Percentiles rank a stretch among this genome's conserved stretches.
phyloP scores from a whole-genome alignment of 2,113 vertebrate genomes.

The Bubalus kerabau region DNA sequence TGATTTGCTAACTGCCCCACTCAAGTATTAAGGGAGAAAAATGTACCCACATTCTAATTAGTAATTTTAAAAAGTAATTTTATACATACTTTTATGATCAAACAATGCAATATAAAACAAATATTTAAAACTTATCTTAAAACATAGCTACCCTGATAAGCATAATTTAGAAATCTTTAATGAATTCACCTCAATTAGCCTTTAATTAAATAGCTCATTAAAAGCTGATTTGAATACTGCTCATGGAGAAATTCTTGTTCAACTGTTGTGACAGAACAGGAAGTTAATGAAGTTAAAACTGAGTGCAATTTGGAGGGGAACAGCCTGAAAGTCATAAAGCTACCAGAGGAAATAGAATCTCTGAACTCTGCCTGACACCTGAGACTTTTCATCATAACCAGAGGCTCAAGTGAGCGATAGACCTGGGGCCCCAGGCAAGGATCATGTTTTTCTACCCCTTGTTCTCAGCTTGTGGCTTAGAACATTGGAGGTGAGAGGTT shows the following conservation, averaged over 20 bases:
- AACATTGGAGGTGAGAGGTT: neutral
- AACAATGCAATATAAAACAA: conserved; percentile 79
- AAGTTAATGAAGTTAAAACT: conserved; percentile 81
- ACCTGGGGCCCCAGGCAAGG: neutral
- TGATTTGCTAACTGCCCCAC: conserved; percentile 60
- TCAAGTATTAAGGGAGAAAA: conserved; percentile 59
- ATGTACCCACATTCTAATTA: conserved; percentile 65
- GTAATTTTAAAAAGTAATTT: conserved; percentile 77
- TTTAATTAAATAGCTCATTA: conserved; percentile 90
- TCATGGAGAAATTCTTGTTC: conserved; percentile 80
- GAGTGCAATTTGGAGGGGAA: conserved; percentile 71
- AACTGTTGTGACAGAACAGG: conserved; percentile 77
- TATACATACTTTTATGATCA: conserved; percentile 79
- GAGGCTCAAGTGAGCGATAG: neutral
- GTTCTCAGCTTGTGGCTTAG: neutral
- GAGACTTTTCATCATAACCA: neutral
- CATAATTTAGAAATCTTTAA: conserved; percentile 85
- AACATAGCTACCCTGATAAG: conserved; percentile 79
- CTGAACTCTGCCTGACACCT: conserved; percentile 36
- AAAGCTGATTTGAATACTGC: conserved; percentile 84
- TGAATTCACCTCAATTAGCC: conserved; percentile 92
- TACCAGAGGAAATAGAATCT: conserved; percentile 51
- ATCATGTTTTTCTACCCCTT: neutral
- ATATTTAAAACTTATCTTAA: conserved; percentile 83
- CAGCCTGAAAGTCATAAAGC: conserved; percentile 69